Evolutionary conservation across 2,113 vertebrate species (phyloP).

Genomic region (Triplophysa dalaica): DNA sequence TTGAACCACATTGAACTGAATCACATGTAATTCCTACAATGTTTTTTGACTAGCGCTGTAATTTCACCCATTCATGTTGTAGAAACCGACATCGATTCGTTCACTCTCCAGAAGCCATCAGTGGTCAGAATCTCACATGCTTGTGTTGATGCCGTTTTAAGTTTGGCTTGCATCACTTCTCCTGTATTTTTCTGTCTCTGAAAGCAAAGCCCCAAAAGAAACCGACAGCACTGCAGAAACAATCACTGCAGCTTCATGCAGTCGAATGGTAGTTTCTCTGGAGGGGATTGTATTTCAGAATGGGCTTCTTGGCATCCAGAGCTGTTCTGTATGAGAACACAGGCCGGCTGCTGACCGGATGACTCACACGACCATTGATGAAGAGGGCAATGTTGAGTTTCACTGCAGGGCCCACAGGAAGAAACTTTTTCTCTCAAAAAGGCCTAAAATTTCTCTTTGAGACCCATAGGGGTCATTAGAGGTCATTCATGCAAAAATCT

Average conservation of each 20-base stretch:
- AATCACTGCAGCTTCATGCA: conserved; percentile 13
- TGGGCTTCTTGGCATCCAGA: conserved; percentile 44
- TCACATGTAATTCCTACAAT: not conserved
- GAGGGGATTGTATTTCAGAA: conserved; percentile 34
- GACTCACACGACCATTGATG: conserved; percentile 78
- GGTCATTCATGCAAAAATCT: too few relatives aligned
- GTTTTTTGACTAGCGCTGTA: not conserved
- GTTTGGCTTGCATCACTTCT: too few relatives aligned
- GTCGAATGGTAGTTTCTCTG: conserved; percentile 10
- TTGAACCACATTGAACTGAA: not conserved
- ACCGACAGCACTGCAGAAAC: conserved; percentile 19
- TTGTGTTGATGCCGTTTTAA: too few relatives aligned
- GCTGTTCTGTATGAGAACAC: conserved; percentile 39
- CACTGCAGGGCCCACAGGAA: conserved; percentile 64
- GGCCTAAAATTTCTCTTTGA: not conserved
- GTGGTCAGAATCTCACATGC: too few relatives aligned
- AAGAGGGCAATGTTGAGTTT: conserved; percentile 76
- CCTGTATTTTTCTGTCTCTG: too few relatives aligned
- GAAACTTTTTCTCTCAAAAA: conserved; percentile 50
- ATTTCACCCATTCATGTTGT: conserved; percentile 13
- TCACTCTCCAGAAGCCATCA: too few relatives aligned
- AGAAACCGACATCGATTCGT: not conserved
- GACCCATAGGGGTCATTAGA: too few relatives aligned
- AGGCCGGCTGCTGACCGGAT: conserved; percentile 66
- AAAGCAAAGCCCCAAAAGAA: too few relatives aligned